Conservation (phyloP, 2,113 vertebrate species). For the Echinops telfairi region DNA sequence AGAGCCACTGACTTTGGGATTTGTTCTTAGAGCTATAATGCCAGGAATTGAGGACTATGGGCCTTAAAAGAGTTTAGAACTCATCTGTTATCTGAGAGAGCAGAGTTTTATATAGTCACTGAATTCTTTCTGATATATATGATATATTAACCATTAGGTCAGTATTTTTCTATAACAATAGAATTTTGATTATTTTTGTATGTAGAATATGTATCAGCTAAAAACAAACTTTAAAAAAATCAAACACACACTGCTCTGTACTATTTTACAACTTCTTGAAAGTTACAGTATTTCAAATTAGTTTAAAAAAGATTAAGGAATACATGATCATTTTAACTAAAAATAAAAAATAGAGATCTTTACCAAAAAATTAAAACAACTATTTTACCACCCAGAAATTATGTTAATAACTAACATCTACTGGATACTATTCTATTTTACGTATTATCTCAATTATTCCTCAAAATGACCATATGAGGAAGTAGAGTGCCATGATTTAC, state of each 20-base stretch:
- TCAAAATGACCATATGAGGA: background rate
- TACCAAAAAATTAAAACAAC: background rate
- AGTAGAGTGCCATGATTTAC: too few relatives aligned
- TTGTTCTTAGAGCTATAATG: background rate
- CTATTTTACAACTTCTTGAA: background rate
- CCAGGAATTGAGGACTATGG: background rate
- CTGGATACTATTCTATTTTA: background rate
- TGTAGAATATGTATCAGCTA: background rate
- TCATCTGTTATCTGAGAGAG: background rate
- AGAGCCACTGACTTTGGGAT: background rate
- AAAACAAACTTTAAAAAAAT: background rate
- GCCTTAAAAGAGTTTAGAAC: background rate
- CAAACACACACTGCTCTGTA: background rate
- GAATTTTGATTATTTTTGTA: background rate
- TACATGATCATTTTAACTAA: background rate
- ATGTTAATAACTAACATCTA: background rate
- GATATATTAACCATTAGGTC: background rate
- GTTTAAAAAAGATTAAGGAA: background rate
- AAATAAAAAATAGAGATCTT: background rate
- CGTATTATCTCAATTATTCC: background rate
- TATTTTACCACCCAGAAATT: background rate
- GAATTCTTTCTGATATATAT: too few relatives aligned
- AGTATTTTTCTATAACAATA: background rate
- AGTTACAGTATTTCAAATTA: background rate
- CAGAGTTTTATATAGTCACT: background rate